Conservation (phyloP, 2,797 vertebrate genomes). For the Xenentodon cancila region DNA sequence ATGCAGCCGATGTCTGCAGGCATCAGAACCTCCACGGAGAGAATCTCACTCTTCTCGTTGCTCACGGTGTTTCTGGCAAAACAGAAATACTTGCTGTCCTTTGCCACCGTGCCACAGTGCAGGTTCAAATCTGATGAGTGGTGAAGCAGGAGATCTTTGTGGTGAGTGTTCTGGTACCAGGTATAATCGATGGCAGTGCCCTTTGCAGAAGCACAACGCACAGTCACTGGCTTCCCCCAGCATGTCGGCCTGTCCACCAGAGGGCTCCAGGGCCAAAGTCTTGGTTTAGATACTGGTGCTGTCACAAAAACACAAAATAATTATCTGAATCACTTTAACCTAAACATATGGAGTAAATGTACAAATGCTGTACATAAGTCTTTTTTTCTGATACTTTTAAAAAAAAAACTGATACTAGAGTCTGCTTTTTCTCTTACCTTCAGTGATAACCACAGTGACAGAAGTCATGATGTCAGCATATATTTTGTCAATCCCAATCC, state of each 20-base stretch:
- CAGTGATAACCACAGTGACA: conserved; percentile 63
- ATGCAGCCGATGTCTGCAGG: conserved; percentile 62
- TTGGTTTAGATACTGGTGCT: conserved; percentile 76
- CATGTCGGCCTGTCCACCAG: conserved; percentile 62
- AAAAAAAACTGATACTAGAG: too few relatives aligned
- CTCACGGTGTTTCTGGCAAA: conserved; percentile 65
- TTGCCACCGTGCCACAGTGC: conserved; percentile 52
- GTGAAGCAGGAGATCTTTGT: conserved; percentile 25
- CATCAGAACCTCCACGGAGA: conserved; percentile 63
- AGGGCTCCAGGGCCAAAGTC: conserved; percentile 58
- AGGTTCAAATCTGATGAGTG: conserved; percentile 57
- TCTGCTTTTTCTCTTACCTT: conserved; percentile 58
- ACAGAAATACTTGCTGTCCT: conserved; percentile 63
- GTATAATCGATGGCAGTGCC: conserved; percentile 67
- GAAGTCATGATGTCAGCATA: conserved; percentile 73
- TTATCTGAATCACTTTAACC: background rate
- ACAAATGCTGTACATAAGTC: background rate
- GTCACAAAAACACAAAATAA: conserved; percentile 19
- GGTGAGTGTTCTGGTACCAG: conserved; percentile 65
- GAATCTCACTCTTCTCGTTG: conserved; percentile 54
- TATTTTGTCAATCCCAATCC: conserved; percentile 78
- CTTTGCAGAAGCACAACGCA: conserved; percentile 60
- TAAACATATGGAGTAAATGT: background rate
- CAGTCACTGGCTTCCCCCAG: conserved; percentile 62
- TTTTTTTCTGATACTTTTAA: too few relatives aligned